A percentile compares a stretch with the other conserved stretches of the same genome.
phyloP scores from a whole-genome alignment of 2,797 vertebrate species.

The Sebastes steindachneri region DNA sequence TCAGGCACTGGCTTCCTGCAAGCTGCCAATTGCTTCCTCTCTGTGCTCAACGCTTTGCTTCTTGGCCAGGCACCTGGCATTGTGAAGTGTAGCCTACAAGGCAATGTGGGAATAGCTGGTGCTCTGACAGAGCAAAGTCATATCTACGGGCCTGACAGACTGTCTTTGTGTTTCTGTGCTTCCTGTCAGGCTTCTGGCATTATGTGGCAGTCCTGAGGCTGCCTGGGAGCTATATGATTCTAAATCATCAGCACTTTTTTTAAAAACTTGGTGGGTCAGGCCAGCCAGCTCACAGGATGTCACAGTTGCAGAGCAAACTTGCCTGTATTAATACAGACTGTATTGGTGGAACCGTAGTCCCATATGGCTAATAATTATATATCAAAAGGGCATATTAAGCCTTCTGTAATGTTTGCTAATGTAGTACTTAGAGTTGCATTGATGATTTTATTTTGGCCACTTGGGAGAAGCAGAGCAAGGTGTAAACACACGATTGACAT shows the following conservation, averaged over 20 bases:
- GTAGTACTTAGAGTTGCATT: neutral
- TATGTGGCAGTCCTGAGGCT: neutral
- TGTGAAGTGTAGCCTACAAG: neutral
- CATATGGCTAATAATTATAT: neutral
- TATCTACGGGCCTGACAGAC: slow-evolving; percentile 3
- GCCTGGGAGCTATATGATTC: neutral
- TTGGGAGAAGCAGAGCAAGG: neutral
- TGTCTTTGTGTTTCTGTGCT: neutral
- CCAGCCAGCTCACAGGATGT: neutral
- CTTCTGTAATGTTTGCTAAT: neutral
- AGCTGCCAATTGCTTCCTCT: neutral
- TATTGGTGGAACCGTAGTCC: neutral
- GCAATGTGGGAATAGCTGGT: neutral
- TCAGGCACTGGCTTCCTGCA: slow-evolving; percentile 6
- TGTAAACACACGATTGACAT: too few relatives aligned
- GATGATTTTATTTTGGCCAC: neutral
- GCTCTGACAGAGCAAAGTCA: neutral
- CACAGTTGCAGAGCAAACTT: neutral
- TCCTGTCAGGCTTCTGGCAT: slow-evolving; percentile 15
- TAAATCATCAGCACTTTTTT: slow-evolving; percentile 4
- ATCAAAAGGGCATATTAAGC: neutral
- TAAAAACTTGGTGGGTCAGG: neutral
- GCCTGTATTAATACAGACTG: neutral
- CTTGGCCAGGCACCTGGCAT: slow-evolving; percentile 11
- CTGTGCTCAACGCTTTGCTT: neutral